phyloP scores from a whole-genome alignment of 2,113 vertebrate genomes.

The Falco punctatus region DNA sequence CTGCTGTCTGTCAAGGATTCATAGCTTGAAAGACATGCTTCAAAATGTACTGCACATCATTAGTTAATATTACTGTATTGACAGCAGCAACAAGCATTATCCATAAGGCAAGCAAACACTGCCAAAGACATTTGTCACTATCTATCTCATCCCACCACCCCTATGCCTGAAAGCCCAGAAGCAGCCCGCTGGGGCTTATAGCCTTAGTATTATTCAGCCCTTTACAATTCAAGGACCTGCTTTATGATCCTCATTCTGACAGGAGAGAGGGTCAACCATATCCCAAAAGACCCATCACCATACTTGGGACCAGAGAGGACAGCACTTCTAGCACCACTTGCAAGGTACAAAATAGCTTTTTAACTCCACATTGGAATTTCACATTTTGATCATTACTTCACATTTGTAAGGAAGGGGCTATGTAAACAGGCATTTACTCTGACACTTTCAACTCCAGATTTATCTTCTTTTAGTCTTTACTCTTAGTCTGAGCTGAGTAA shows the following conservation, averaged over 20 bases:
- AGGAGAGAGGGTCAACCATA: neutral
- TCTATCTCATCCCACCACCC: neutral
- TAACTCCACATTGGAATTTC: neutral
- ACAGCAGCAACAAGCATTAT: neutral
- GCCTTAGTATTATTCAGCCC: neutral
- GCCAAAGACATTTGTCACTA: neutral
- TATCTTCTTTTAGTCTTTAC: neutral
- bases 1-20: neutral
- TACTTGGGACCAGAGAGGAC: neutral
- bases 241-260: neutral
- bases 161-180: neutral
- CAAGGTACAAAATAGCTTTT: neutral
- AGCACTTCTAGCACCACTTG: neutral
- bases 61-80: neutral
- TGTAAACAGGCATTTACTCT: neutral
- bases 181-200: neutral
- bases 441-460: neutral
- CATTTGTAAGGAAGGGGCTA: neutral
- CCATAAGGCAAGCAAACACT: neutral
- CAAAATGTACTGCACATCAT: neutral
- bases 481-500: neutral
- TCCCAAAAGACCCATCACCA: neutral
- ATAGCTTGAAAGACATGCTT: neutral
- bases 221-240: neutral
- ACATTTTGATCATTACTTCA: neutral